Base-by-base conservation (phyloP, 1,140 invertebrate genomes). In the Wiebesia pumilae region DNA sequence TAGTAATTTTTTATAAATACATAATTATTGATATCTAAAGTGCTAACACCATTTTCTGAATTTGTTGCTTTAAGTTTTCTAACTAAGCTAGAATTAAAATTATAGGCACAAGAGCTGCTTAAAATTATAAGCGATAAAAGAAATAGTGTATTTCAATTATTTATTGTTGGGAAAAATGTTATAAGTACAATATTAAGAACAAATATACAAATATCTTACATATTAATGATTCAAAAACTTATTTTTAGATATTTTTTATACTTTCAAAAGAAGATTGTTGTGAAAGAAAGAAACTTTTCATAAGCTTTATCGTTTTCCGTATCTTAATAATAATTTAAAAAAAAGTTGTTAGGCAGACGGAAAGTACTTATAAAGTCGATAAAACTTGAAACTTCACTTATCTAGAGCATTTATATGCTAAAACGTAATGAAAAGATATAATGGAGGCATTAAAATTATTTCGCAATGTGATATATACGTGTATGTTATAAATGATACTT, bases 311-410 rank as follows among this genome's bases (percentile, higher is more conserved):
- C 16, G 77, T 71, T 80, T 62, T 69, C 1, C 9, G 16, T 30
- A n/a, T 38, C 62, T 80, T 80, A 27, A 38, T 54, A 77, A 67
- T 69, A 82, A 62, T 30, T 81, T 82, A 38, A 47, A 24, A 62
- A 85, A 62, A 81, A 38, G 47, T 81, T 71, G 65, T 80, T 58
- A 85, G 27, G 30, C 62, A 73, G 38, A 81, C 40, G 54, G 16
- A 54, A 83, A 78, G 69, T 54, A 83, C 73, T 78, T 78, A 35
- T 51, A 78, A 83, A 86, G 80, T 86, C 73, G 80, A 86, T 86
- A 83, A 86, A 86, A 86, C 67, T 86, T 82, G 51, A 65, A 33
- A 38, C 54, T 82, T 75, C 24, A 54, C 80, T 86, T 82, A 86
- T 86, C 40, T 54, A 47, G 14, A 82, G 69, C 30, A 86, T 83